phyloP scores from a whole-genome alignment of 2,797 vertebrate species.

The Enteromius afrohamiltoni region DNA sequence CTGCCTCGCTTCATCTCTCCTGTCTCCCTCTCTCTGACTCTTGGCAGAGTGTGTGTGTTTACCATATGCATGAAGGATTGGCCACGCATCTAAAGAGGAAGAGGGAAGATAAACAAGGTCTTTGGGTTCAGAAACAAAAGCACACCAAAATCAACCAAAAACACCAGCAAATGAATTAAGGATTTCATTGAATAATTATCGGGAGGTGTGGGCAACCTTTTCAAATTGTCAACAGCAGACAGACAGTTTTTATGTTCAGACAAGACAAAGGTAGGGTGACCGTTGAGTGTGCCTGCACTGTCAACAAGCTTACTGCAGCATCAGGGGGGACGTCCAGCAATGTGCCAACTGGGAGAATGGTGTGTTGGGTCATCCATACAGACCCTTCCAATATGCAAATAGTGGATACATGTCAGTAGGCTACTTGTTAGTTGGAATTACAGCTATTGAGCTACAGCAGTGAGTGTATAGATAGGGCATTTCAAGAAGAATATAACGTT shows the following conservation, averaged over 20 bases:
- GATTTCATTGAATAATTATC: neutral
- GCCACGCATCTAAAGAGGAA: constrained; percentile 56
- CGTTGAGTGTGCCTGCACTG: constrained; percentile 50
- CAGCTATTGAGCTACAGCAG: constrained; percentile 38
- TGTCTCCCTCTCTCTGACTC: constrained; percentile 46
- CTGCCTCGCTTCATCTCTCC: constrained; percentile 10
- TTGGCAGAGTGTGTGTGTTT: constrained; percentile 60
- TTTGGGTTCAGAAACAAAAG: constrained; percentile 48
- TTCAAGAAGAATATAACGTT: neutral
- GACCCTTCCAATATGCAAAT: constrained; percentile 31
- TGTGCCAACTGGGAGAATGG: constrained; percentile 26
- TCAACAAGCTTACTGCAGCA: constrained; percentile 57
- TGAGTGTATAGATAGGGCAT: neutral
- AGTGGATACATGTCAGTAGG: constrained; percentile 14
- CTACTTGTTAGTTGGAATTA: constrained; percentile 6
- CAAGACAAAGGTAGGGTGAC: constrained; percentile 49
- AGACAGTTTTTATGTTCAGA: constrained; percentile 60
- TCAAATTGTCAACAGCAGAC: constrained; percentile 45
- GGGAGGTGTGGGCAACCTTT: neutral
- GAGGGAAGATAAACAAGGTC: constrained; percentile 53
- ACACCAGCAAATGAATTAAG: constrained; percentile 24
- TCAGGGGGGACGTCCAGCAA: neutral
- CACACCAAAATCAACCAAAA: constrained; percentile 24
- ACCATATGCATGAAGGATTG: constrained; percentile 61
- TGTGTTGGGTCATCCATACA: constrained; percentile 17